These are phyloP conservation scores for Tupiocoris notatus DNA, from an alignment of 2,888 invertebrate genomes.

Conservation along the genomic window DNA sequence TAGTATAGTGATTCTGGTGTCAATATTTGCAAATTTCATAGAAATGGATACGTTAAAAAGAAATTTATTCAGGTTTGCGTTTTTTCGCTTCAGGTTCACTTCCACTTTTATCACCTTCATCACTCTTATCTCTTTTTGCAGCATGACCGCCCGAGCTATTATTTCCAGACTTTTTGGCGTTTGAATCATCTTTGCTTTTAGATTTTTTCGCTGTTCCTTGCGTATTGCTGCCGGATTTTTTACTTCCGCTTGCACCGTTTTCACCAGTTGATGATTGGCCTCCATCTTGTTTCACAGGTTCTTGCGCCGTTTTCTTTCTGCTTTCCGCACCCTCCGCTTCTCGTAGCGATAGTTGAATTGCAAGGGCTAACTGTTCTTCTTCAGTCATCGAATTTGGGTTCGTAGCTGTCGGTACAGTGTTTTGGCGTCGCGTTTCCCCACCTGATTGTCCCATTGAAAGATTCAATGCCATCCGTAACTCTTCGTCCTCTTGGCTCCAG, in stretches of 20 bases:
- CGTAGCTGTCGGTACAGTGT: not conserved
- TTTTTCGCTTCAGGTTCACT: not conserved
- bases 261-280: not conserved
- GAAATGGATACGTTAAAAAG: too few species aligned
- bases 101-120: not conserved
- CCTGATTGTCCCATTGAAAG: slow-evolving; percentile 16
- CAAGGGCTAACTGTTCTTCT: slow-evolving; percentile 17
- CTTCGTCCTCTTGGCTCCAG: slow-evolving; percentile 16
- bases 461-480: slow-evolving; percentile 6
- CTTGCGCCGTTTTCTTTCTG: too few species aligned
- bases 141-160: not conserved
- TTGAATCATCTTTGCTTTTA: not conserved
- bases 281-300: not conserved
- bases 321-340: not conserved
- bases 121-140: not conserved
- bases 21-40: too few species aligned
- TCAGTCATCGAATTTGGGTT: slow-evolving; percentile 13
- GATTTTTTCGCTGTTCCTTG: not conserved
- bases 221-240: not conserved
- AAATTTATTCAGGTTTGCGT: not conserved
- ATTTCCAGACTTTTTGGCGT: not conserved
- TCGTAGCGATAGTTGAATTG: slow-evolving; percentile 21
- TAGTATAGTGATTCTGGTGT: too few species aligned
- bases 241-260: not conserved
- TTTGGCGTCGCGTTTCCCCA: not conserved